These are phyloP conservation scores for Subanguina moxae DNA, from an alignment of 1,140 invertebrate genomes.

Conservation along the genomic window DNA sequence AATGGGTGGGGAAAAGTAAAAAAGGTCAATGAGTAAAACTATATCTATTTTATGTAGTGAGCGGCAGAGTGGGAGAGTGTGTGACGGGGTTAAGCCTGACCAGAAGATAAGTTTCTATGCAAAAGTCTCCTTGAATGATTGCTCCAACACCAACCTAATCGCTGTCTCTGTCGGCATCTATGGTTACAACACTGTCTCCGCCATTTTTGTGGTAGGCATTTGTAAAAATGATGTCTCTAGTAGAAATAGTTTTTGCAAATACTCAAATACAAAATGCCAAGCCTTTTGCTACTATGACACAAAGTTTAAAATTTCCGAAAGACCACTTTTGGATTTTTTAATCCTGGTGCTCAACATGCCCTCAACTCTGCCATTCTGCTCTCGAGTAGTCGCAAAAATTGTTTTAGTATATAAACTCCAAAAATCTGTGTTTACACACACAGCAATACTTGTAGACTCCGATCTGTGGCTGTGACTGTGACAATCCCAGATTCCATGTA, in stretches of 20 bases:
- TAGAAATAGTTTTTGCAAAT: too few relatives aligned
- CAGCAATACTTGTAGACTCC: too few relatives aligned
- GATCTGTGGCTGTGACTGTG: constrained; percentile 57
- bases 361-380: too few relatives aligned
- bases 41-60: constrained; percentile 28
- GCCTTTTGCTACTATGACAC: too few relatives aligned
- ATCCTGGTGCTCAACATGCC: too few relatives aligned
- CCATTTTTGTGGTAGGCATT: constrained; percentile 53
- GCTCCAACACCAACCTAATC: constrained; percentile 43
- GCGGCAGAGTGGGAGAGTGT: constrained; percentile 34
- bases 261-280: too few relatives aligned
- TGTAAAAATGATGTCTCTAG: too few relatives aligned
- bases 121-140: constrained; percentile 49
- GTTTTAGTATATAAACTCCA: too few relatives aligned
- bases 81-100: constrained; percentile 44
- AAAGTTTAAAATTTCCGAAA: too few relatives aligned
- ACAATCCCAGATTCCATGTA: constrained; percentile 45
- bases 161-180: constrained; percentile 53
- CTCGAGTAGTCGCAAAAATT: too few relatives aligned
- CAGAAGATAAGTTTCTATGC: constrained; percentile 50
- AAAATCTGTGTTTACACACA: too few relatives aligned
- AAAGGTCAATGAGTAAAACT: background rate
- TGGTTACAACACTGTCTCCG: constrained; percentile 56
- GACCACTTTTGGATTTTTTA: too few relatives aligned
- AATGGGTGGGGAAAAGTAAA: constrained; percentile 32